These are phyloP conservation scores for Heliconius melpomene DNA, from an alignment of 1,140 invertebrate genomes.

Conservation along the genomic window DNA sequence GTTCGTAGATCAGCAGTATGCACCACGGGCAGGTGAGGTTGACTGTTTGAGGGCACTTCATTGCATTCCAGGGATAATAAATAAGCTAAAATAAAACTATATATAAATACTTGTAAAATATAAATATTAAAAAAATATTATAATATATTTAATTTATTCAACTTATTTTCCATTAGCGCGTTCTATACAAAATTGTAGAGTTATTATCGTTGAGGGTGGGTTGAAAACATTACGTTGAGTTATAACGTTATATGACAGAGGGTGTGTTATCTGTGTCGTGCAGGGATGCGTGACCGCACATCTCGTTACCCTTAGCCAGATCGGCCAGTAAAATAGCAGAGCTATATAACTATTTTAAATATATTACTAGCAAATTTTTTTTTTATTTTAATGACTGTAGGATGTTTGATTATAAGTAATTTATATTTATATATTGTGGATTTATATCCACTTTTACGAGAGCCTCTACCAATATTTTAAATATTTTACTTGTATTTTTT, in stretches of 20 bases:
- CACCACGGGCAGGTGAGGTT: no score
- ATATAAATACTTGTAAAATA: neutral
- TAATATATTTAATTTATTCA: neutral
- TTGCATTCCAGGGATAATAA: neutral
- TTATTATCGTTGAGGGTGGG: neutral
- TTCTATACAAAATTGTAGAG: neutral
- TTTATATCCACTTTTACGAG: neutral
- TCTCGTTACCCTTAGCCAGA: constrained; percentile 53
- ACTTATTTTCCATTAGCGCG: neutral
- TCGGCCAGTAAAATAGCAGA: neutral
- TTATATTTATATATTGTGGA: no score
- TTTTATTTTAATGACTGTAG: neutral
- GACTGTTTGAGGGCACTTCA: no score
- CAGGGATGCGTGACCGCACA: constrained; percentile 69
- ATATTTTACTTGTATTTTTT: neutral
- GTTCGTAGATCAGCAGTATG: no score
- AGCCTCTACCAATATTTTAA: neutral
- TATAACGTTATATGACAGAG: constrained; percentile 36
- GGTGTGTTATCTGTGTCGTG: constrained; percentile 52
- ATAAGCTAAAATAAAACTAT: neutral
- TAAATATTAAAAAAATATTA: no score
- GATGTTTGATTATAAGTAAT: no score
- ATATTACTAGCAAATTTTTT: neutral
- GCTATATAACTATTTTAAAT: neutral
- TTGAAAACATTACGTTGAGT: constrained; percentile 18